phyloP scores from a whole-genome alignment of 2,888 invertebrate genomes.

The Pyrocoelia pectoralis region DNA sequence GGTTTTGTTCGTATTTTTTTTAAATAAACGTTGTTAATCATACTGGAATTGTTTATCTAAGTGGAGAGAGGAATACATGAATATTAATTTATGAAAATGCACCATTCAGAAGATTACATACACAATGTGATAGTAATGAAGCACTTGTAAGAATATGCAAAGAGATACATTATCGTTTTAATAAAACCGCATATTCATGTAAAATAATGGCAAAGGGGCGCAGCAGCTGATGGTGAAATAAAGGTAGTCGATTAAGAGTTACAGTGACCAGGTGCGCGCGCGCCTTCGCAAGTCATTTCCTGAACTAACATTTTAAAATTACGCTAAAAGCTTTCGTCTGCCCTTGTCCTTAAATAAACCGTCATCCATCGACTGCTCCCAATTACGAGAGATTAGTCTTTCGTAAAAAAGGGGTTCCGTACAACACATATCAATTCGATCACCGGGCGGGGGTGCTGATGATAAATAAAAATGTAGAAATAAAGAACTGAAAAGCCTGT shows the following conservation, averaged over 20 bases:
- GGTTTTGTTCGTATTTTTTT: not conserved
- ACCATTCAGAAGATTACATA: not conserved
- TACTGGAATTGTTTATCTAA: not conserved
- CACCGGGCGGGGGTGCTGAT: slow-evolving; percentile 4
- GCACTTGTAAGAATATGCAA: slow-evolving; percentile 8
- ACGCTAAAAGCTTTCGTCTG: slow-evolving; percentile 41
- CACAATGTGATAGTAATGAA: slow-evolving; percentile 11
- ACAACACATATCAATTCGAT: not conserved
- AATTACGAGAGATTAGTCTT: slow-evolving; percentile 21
- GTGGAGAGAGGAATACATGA: not conserved
- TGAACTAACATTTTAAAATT: slow-evolving; percentile 42
- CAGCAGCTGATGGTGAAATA: slow-evolving; percentile 46
- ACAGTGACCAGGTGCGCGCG: slow-evolving; percentile 46
- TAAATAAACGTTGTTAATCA: not conserved
- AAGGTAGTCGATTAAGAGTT: slow-evolving; percentile 38
- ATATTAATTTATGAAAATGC: not conserved
- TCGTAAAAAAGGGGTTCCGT: not conserved
- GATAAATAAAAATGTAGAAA: slow-evolving; percentile 14
- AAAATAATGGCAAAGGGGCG: slow-evolving; percentile 45
- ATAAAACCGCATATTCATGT: slow-evolving; percentile 47
- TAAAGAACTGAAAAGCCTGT: slow-evolving; percentile 21
- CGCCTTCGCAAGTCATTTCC: slow-evolving; percentile 50
- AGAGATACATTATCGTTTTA: slow-evolving; percentile 24
- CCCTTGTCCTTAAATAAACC: slow-evolving; percentile 23
- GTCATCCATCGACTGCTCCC: slow-evolving; percentile 32